Conservation (phyloP, 2,113 vertebrate species). For the Perognathus longimembris region DNA sequence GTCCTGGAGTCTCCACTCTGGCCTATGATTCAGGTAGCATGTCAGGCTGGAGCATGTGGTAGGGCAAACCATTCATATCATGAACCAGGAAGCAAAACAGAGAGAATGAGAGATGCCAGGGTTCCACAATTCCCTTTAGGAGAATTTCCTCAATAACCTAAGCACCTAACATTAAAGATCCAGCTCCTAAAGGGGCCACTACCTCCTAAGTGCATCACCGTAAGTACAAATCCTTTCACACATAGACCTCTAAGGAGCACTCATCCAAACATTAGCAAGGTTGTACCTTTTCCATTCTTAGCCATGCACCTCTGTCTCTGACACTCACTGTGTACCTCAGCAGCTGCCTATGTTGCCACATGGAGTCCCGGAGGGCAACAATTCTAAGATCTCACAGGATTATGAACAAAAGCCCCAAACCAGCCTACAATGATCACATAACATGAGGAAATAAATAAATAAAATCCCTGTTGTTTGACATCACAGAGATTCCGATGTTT, state of each 20-base stretch:
- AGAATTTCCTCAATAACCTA: not conserved
- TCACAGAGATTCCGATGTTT: not conserved
- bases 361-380: not conserved
- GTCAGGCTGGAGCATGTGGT: not conserved
- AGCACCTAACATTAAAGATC: not conserved
- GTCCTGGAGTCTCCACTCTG: not conserved
- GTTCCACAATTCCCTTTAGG: not conserved
- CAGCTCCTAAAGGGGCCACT: not conserved
- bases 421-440: rapidly evolving
- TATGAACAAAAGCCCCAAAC: not conserved
- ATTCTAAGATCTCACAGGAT: not conserved
- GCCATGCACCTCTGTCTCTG: not conserved
- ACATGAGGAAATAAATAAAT: not conserved
- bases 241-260: not conserved
- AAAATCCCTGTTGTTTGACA: not conserved
- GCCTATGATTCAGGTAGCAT: too few species aligned
- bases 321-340: not conserved
- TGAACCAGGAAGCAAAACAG: not conserved
- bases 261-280: not conserved
- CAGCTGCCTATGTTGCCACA: not conserved
- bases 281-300: not conserved
- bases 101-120: not conserved
- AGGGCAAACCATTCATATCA: not conserved
- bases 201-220: not conserved
- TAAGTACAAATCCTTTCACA: not conserved